These are phyloP conservation scores for Astyanax mexicanus DNA, from an alignment of 2,797 vertebrate genomes.

Conservation along the genomic window DNA sequence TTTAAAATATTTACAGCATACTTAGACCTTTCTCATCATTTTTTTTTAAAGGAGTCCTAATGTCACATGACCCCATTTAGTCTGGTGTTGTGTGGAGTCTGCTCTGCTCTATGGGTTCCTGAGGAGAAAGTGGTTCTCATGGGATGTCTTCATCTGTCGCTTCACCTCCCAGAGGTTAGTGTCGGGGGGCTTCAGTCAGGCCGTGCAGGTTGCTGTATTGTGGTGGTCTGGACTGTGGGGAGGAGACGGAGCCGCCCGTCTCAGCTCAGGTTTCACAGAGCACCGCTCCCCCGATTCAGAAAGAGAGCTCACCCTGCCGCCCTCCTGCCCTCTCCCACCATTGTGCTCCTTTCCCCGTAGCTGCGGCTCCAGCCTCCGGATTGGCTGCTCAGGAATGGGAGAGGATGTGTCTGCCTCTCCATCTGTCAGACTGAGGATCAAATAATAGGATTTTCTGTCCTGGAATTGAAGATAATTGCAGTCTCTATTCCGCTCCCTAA, in stretches of 20 bases:
- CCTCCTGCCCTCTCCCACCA: constrained; percentile 64
- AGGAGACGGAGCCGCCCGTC: constrained; percentile 53
- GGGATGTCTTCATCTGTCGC: constrained; percentile 64
- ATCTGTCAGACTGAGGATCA: constrained; percentile 82
- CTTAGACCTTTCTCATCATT: no score
- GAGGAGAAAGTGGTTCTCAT: constrained; percentile 51
- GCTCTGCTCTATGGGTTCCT: constrained; percentile 34
- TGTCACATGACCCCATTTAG: constrained; percentile 11
- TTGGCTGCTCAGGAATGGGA: constrained; percentile 79
- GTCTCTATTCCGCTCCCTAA: constrained; percentile 83
- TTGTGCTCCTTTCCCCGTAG: constrained; percentile 56
- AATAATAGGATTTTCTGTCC: constrained; percentile 86
- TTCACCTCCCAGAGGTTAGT: constrained; percentile 53
- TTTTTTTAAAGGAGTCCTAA: no score
- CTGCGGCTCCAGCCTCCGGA: constrained; percentile 68
- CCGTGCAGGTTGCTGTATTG: constrained; percentile 56
- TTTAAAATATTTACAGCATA: no score
- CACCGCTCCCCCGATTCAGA: constrained; percentile 54
- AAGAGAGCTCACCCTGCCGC: constrained; percentile 58
- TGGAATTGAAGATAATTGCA: constrained; percentile 85
- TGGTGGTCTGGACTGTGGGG: constrained; percentile 55
- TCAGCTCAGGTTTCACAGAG: constrained; percentile 64
- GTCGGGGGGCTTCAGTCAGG: constrained; percentile 54
- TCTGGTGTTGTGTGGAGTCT: constrained; percentile 23
- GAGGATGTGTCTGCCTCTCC: constrained; percentile 73